Percentiles rank a stretch among this genome's conserved stretches.
Conservation (phyloP, 2,888 invertebrate species). For the Tipula confusa region DNA sequence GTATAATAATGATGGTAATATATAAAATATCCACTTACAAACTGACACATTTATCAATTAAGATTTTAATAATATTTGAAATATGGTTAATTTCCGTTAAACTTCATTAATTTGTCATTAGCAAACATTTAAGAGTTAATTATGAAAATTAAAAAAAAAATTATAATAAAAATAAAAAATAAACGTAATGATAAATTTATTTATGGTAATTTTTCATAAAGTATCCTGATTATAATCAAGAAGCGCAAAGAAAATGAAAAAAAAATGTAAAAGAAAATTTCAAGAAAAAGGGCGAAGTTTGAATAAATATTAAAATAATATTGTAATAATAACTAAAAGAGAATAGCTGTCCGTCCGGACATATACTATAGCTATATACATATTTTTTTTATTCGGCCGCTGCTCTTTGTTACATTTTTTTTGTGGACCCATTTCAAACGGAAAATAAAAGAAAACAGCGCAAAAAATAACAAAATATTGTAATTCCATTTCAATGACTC, state of each 20-base stretch:
- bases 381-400: too few relatives aligned
- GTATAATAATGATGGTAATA: too few relatives aligned
- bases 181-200: slow-evolving; percentile 25
- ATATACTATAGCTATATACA: not conserved
- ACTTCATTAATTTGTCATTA: slow-evolving; percentile 25
- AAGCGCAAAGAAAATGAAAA: not conserved
- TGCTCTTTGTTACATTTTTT: not conserved
- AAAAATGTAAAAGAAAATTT: too few relatives aligned
- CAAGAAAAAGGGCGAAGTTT: not conserved
- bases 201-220: slow-evolving; percentile 25
- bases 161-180: not conserved
- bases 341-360: not conserved
- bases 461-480: not conserved
- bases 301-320: not conserved
- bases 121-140: slow-evolving; percentile 25
- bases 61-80: not conserved
- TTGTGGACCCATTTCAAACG: slow-evolving; percentile 4
- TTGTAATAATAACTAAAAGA: not conserved
- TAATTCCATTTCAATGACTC: not conserved
- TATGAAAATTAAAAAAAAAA: not conserved
- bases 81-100: slow-evolving; percentile 14
- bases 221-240: slow-evolving; percentile 12
- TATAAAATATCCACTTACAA: too few relatives aligned
- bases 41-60: not conserved
- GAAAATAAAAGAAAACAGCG: slow-evolving; percentile 4